Evolutionary conservation across 1,140 invertebrate species (phyloP).

Genomic region (Venustaconcha ellipsiformis): DNA sequence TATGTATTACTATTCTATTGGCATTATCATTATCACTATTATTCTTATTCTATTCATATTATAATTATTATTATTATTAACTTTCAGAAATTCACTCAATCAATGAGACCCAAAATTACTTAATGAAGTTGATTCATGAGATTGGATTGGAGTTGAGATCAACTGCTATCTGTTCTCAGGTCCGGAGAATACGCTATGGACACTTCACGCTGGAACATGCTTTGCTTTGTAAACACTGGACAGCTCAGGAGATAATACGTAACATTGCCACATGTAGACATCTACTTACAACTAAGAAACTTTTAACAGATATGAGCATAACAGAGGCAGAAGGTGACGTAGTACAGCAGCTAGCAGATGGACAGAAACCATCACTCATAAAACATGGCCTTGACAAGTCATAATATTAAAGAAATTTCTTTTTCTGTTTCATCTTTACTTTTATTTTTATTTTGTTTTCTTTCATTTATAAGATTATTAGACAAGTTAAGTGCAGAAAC

Average conservation of each 20-base stretch:
- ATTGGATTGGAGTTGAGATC: slow-evolving; percentile 83
- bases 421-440: no score
- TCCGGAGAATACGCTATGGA: slow-evolving; percentile 86
- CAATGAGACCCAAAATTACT: slow-evolving; percentile 83
- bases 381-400: no score
- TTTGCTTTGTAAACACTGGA: slow-evolving; percentile 87
- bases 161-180: slow-evolving; percentile 81
- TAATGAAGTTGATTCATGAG: slow-evolving; percentile 82
- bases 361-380: no score
- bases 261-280: slow-evolving; percentile 74
- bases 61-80: slow-evolving; percentile 22
- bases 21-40: no score
- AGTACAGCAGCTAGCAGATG: no score
- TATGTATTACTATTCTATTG: no score
- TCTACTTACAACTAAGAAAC: slow-evolving; percentile 39
- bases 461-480: no score
- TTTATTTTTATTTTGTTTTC: no score
- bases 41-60: no score
- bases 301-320: slow-evolving; percentile 24
- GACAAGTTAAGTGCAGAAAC: no score
- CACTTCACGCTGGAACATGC: slow-evolving; percentile 83
- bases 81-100: slow-evolving; percentile 86
- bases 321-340: neutral
- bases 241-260: slow-evolving; percentile 82
- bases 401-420: no score